Evolutionary conservation across 92 coral and sea anemone genomes (phyloP).

Genomic region (Siderastrea siderea): DNA sequence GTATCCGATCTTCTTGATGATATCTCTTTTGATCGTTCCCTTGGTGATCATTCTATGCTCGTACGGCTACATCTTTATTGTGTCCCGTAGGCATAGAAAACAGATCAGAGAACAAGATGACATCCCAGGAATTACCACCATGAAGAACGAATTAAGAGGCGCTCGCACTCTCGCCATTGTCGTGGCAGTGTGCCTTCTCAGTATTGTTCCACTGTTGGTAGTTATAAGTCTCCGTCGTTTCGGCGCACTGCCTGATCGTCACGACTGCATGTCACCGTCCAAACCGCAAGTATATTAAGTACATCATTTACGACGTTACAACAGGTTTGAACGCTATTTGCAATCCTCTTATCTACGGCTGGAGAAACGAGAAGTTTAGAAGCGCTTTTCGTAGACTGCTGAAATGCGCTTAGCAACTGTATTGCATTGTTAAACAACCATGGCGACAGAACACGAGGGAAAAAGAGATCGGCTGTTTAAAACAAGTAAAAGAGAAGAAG

Average conservation of each 20-base stretch:
- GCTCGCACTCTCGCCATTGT: conserved; percentile 52
- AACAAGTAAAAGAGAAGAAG: too few relatives aligned
- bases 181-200: conserved; percentile 42
- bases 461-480: too few relatives aligned
- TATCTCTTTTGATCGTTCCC: conserved; percentile 3
- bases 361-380: conserved; percentile 48
- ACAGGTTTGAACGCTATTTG: conserved; percentile 45
- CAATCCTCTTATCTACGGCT: conserved; percentile 69
- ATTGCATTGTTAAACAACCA: too few relatives aligned
- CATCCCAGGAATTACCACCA: background rate
- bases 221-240: conserved; percentile 12
- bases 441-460: too few relatives aligned
- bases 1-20: conserved; percentile 1
- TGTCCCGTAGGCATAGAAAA: conserved; percentile 15
- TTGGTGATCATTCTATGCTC: conserved; percentile 6
- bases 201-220: conserved; percentile 43
- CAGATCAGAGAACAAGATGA: background rate
- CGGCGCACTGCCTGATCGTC: background rate
- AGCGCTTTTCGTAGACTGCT: conserved; percentile 34
- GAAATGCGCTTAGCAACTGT: background rate
- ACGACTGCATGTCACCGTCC: too few relatives aligned
- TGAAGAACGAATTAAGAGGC: conserved; percentile 36
- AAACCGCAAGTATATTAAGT: background rate
- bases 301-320: background rate
- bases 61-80: conserved; percentile 11